Percentiles rank a stretch among this genome's conserved stretches.
Conservation (phyloP, 2,797 vertebrate species). For the Coreius guichenoti region DNA sequence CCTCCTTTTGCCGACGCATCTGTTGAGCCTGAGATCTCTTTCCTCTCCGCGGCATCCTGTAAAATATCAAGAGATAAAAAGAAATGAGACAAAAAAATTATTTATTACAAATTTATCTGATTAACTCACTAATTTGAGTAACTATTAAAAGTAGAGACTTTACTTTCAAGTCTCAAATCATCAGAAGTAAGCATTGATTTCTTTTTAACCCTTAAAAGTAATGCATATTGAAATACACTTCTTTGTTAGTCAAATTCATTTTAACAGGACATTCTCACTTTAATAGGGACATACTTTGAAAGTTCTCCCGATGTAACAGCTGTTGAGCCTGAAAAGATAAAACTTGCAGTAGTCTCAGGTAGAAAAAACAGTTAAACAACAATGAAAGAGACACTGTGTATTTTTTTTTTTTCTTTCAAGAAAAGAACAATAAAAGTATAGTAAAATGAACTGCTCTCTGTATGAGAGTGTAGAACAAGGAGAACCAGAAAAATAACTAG, state of each 20-base stretch:
- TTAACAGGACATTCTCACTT: neutral
- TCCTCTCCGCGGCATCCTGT: too few species aligned
- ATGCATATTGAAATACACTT: neutral
- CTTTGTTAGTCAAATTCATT: neutral
- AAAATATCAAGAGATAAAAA: too few species aligned
- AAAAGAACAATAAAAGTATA: neutral
- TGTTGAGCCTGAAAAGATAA: neutral
- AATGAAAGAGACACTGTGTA: conserved; percentile 53
- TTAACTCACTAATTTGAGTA: too few species aligned
- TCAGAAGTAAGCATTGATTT: neutral
- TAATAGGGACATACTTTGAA: neutral
- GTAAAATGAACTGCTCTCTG: too few species aligned
- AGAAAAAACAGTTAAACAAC: neutral
- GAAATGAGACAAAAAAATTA: too few species aligned
- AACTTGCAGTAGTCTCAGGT: neutral
- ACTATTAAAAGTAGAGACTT: too few species aligned
- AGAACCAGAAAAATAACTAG: too few species aligned
- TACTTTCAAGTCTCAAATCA: too few species aligned
- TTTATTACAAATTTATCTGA: too few species aligned
- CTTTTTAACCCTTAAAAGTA: neutral
- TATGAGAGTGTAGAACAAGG: too few species aligned
- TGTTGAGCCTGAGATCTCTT: too few species aligned
- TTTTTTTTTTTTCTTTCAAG: neutral
- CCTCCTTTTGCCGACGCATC: too few species aligned
- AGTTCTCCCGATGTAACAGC: neutral